phyloP scores from a whole-genome alignment of 1,140 invertebrate species.

The Drosophila equinoxialis region DNA sequence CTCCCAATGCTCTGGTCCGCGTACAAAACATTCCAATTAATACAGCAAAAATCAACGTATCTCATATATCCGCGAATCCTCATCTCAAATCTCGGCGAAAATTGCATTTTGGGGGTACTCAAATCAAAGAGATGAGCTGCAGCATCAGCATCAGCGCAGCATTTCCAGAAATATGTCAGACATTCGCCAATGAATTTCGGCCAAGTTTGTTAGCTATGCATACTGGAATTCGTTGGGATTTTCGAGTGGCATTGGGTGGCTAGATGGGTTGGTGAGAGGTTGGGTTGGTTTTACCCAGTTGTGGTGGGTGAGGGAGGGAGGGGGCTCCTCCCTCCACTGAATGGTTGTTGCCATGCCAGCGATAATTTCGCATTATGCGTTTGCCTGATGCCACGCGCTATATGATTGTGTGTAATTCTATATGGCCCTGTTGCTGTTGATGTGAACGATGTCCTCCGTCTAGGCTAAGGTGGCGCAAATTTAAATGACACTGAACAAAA shows the following conservation, averaged over 20 bases:
- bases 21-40: conserved; percentile 10
- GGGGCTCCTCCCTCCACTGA: not conserved
- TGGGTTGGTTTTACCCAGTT: too few relatives aligned
- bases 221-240: conserved; percentile 25
- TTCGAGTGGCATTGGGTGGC: conserved; percentile 24
- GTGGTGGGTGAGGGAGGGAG: too few relatives aligned
- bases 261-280: not conserved
- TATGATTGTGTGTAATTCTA: conserved; percentile 36
- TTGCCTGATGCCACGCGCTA: conserved; percentile 9
- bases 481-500: too few relatives aligned
- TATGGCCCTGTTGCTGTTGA: conserved; percentile 20
- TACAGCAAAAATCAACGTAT: not conserved
- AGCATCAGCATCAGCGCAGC: conserved; percentile 2
- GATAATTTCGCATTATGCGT: conserved; percentile 37
- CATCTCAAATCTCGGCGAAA: conserved; percentile 24
- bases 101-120: conserved; percentile 40
- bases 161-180: conserved; percentile 24
- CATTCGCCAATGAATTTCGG: conserved; percentile 33
- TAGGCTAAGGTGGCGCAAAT: too few relatives aligned
- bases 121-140: conserved; percentile 16
- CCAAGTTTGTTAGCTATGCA: conserved; percentile 40
- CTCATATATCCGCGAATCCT: not conserved
- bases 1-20: too few relatives aligned
- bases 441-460: not conserved
- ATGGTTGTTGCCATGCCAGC: conserved; percentile 24